These are phyloP conservation scores for Oryzias curvinotus DNA, from an alignment of 2,113 vertebrate species.

Conservation along the genomic window DNA sequence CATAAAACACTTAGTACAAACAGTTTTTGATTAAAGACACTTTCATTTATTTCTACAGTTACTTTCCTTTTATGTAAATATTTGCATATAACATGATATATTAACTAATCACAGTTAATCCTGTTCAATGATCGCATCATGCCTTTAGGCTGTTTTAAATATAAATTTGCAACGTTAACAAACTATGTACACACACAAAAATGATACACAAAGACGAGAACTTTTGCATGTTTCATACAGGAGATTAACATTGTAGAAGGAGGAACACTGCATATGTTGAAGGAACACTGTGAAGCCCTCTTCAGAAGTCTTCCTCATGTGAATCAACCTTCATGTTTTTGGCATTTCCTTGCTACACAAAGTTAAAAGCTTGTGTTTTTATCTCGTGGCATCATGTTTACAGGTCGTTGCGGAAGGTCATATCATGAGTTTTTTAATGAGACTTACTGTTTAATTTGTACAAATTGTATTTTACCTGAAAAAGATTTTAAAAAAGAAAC, in stretches of 20 bases:
- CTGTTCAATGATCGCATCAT: neutral
- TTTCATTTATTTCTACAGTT: conserved; percentile 22
- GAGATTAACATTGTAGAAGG: neutral
- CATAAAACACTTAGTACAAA: conserved; percentile 38
- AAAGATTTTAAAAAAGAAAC: too few species aligned
- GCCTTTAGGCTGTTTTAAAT: conserved; percentile 44
- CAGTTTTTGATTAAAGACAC: conserved; percentile 15
- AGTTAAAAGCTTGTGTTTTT: too few species aligned
- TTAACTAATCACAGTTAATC: neutral
- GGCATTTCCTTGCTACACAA: too few species aligned
- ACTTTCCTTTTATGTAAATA: conserved; percentile 4
- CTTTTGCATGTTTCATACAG: conserved; percentile 11
- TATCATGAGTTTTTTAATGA: too few species aligned
- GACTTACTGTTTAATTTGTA: too few species aligned
- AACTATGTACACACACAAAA: conserved; percentile 22
- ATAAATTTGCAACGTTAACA: conserved; percentile 17
- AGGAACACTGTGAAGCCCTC: neutral
- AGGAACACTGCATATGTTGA: neutral
- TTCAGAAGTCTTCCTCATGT: too few species aligned
- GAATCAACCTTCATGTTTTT: too few species aligned
- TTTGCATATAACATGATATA: neutral
- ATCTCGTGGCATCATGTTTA: too few species aligned
- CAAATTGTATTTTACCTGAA: too few species aligned
- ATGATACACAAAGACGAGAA: conserved; percentile 34
- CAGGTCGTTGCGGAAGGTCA: too few species aligned